A percentile compares a stretch with the other conserved stretches of the same genome.
phyloP scores from a whole-genome alignment of 2,113 vertebrate genomes.

The Cacatua alba region DNA sequence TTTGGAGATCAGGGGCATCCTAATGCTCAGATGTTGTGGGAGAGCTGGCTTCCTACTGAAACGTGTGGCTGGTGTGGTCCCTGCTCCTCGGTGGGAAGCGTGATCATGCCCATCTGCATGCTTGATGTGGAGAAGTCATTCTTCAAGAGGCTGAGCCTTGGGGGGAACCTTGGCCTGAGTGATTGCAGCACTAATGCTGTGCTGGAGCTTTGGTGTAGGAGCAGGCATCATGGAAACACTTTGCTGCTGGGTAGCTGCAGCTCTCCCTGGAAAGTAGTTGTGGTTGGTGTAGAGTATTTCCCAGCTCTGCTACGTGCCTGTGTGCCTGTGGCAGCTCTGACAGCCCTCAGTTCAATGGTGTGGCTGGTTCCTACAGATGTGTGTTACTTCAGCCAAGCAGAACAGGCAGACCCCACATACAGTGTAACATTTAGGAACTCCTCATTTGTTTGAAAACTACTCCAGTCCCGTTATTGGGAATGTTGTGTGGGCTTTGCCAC shows the following conservation, averaged over 20 bases:
- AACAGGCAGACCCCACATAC: neutral
- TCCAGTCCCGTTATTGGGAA: accelerated
- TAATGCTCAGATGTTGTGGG: neutral
- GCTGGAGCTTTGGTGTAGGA: neutral
- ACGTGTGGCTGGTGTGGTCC: neutral
- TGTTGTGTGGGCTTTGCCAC: too few species aligned
- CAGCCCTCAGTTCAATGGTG: neutral
- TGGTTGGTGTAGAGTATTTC: neutral
- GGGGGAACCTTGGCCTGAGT: too few species aligned
- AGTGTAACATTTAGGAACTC: neutral
- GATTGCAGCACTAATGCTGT: neutral
- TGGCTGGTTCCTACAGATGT: neutral
- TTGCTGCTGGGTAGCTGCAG: neutral
- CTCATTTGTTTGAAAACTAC: neutral
- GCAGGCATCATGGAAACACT: neutral
- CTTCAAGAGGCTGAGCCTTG: neutral
- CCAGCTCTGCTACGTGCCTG: neutral
- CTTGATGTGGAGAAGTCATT: neutral
- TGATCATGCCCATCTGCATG: accelerated
- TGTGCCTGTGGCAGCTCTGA: neutral
- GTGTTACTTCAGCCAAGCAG: neutral
- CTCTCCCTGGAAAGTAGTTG: neutral
- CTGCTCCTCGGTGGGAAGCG: neutral
- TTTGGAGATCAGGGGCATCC: neutral
- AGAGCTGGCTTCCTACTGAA: neutral